These are phyloP conservation scores for Ditylenchus weischeri DNA, from an alignment of 2,888 invertebrate genomes.

Conservation along the genomic window DNA sequence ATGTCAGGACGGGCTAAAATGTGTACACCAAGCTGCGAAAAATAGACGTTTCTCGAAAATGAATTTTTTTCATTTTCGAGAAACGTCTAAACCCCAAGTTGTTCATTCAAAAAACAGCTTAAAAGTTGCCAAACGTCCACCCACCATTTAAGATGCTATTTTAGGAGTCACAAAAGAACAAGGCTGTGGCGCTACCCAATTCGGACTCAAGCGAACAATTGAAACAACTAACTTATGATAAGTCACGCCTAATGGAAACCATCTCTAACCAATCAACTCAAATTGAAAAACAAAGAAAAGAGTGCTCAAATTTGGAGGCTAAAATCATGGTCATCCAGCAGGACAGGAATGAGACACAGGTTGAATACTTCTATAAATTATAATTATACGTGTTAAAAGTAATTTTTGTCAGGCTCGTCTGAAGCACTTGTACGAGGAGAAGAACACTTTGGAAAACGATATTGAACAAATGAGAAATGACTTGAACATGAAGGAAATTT, in stretches of 20 bases:
- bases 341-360: slow-evolving; percentile 54
- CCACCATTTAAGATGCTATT: not conserved
- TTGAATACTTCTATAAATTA: slow-evolving; percentile 14
- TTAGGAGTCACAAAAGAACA: slow-evolving; percentile 13
- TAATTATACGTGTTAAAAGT: not conserved
- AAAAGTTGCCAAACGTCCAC: not conserved
- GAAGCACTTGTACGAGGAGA: slow-evolving; percentile 46
- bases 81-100: no score
- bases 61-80: no score
- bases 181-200: not conserved
- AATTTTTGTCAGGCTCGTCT: slow-evolving; percentile 40
- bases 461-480: slow-evolving; percentile 42
- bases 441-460: slow-evolving; percentile 36
- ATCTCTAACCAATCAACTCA: slow-evolving; percentile 24
- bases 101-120: no score
- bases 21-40: no score
- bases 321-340: slow-evolving; percentile 47
- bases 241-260: slow-evolving; percentile 16
- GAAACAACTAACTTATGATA: slow-evolving; percentile 20
- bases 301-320: slow-evolving; percentile 45
- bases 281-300: slow-evolving; percentile 37
- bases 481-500: slow-evolving; percentile 48
- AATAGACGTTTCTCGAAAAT: no score
- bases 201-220: slow-evolving; percentile 7
- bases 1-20: no score